A percentile compares a stretch with the other conserved stretches of the same genome.
These are phyloP conservation scores for Coreius guichenoti DNA, from an alignment of 2,797 vertebrate species.

Conservation along the genomic window DNA sequence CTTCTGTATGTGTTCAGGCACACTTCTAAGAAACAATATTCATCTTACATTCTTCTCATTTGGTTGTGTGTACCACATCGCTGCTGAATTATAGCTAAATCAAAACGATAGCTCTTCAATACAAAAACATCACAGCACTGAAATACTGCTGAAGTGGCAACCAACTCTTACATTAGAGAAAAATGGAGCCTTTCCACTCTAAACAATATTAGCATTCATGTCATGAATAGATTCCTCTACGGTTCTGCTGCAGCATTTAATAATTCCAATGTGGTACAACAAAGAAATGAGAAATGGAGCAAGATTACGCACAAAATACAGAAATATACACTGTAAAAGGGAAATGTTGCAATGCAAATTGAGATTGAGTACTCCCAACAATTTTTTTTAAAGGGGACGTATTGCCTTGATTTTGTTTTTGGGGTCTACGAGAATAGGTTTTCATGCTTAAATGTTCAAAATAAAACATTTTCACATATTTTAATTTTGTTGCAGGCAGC, in stretches of 20 bases:
- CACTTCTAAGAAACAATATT: not conserved
- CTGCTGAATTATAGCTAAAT: conserved; percentile 13
- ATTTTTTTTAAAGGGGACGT: not conserved
- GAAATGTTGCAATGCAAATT: not conserved
- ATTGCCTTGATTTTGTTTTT: no score
- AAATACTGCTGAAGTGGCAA: conserved; percentile 31
- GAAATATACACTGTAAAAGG: conserved; percentile 61
- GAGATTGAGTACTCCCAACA: not conserved
- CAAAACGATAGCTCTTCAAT: not conserved
- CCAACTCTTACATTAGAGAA: conserved; percentile 30
- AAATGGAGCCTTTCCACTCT: conserved; percentile 16
- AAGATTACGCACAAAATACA: conserved; percentile 55
- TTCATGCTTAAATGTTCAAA: no score
- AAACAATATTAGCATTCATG: conserved; percentile 54
- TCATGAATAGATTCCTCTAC: conserved; percentile 64
- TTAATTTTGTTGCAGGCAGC: no score
- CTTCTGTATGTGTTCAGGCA: not conserved
- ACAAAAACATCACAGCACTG: not conserved
- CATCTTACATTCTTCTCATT: not conserved
- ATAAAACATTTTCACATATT: no score
- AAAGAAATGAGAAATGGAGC: conserved; percentile 62
- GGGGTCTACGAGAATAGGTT: no score
- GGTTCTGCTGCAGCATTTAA: conserved; percentile 68
- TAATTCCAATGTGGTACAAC: conserved; percentile 69
- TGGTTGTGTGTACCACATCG: not conserved